These are phyloP conservation scores for Hystrix cristata DNA, from an alignment of 2,113 vertebrate genomes.

Conservation along the genomic window DNA sequence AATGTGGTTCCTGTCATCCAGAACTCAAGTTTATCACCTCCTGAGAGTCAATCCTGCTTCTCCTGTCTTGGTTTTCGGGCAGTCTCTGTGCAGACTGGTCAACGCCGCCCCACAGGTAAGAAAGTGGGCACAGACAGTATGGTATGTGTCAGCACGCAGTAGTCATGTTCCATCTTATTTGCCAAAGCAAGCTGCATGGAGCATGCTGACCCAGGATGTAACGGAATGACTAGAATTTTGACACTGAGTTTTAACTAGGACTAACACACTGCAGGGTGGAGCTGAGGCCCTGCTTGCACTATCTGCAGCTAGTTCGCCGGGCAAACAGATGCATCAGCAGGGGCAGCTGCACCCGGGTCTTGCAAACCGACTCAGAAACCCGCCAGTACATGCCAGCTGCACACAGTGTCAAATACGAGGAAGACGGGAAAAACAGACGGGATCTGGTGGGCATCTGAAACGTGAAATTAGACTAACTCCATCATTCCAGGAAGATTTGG, in stretches of 20 bases:
- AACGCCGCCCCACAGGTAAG: not conserved
- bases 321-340: not conserved
- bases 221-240: not conserved
- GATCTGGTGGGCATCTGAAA: not conserved
- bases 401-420: not conserved
- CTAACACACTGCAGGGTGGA: not conserved
- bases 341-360: not conserved
- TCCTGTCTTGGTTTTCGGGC: not conserved
- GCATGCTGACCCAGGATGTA: not conserved
- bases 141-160: not conserved
- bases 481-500: not conserved
- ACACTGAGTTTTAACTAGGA: not conserved
- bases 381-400: not conserved
- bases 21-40: not conserved
- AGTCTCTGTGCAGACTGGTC: not conserved
- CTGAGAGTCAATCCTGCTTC: not conserved
- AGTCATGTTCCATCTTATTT: not conserved
- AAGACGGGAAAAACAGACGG: not conserved
- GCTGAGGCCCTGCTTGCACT: not conserved
- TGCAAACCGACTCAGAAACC: not conserved
- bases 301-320: accelerated
- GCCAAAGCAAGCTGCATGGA: not conserved
- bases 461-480: not conserved
- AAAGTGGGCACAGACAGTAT: not conserved
- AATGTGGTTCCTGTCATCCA: not conserved